These are phyloP conservation scores for Kuschelorhynchus macadamiae DNA, from an alignment of 2,888 invertebrate genomes.

Conservation along the genomic window DNA sequence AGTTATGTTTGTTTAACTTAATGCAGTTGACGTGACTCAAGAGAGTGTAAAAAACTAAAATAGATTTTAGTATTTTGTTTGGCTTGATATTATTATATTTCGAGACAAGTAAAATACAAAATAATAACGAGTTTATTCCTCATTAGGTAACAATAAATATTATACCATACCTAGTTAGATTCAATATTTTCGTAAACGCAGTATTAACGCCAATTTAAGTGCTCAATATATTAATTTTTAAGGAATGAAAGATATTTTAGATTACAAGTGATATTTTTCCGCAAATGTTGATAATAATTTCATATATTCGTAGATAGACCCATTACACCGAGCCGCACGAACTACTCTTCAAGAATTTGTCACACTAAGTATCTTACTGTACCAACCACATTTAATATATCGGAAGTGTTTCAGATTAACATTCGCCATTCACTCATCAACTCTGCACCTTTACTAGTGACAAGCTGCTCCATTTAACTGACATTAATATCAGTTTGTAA, in stretches of 20 bases:
- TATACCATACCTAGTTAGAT: too few relatives aligned
- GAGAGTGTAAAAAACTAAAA: conserved; percentile 13
- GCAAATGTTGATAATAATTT: too few relatives aligned
- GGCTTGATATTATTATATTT: too few relatives aligned
- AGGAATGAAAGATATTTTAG: too few relatives aligned
- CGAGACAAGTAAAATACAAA: too few relatives aligned
- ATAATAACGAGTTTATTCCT: too few relatives aligned
- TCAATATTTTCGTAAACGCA: too few relatives aligned
- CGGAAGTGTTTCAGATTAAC: conserved; percentile 1
- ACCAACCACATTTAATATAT: conserved; percentile 13
- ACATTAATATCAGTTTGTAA: conserved; percentile 11
- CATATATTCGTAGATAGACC: too few relatives aligned
- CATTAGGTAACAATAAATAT: too few relatives aligned
- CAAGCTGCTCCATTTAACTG: neutral
- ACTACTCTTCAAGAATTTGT: conserved; percentile 11
- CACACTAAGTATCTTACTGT: neutral
- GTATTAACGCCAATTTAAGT: too few relatives aligned
- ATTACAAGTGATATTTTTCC: too few relatives aligned
- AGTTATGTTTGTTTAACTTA: conserved; percentile 28
- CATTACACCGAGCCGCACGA: neutral
- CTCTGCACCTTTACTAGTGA: conserved; percentile 1
- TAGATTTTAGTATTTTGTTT: conserved; percentile 30
- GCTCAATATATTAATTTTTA: too few relatives aligned
- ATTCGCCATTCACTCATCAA: conserved; percentile 19
- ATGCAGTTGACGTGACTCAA: conserved; percentile 23